Evolutionary conservation across 2,797 vertebrate species (phyloP), one percentile per base, ranked within the genome.

Genomic region (Mormyrus proboscirostris): DNA sequence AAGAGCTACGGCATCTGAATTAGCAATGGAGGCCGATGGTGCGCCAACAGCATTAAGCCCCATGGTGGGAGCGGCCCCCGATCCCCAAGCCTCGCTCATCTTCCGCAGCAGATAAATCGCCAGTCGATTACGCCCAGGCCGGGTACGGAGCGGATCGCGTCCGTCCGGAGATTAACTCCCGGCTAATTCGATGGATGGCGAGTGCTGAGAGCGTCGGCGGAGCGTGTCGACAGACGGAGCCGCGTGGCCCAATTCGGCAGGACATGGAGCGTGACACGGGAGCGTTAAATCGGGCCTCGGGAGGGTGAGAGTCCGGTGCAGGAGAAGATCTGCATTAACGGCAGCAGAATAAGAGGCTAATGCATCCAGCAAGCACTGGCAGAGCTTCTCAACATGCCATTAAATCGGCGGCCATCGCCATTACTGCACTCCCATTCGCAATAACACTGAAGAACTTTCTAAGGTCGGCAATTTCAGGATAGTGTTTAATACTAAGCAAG

Each of bases 91-190:
- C 33, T n/a, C 38, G 38, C 73, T 25, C 82, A 84, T 84, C 82
- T 84, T 50, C 82, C 10, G 16, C 44, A 19, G 82, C 47, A 49
- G 82, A 84, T 84, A 84, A 84, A 22, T 84, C 82, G n/a, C 0
- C 47, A 84, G 82, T 50, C 41, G 82, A 49, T 84, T 49, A 84
- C 47, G 82, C 22, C 82, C 65, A 2, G 65, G 65, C 65, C 65
- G 65, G 47, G 82, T 50, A 44, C 3, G 4, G 82, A 84, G 41
- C 47, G 82, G 82, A 84, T 84, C 47, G 44, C 47, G n/a, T 84
- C 41, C 82, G n/a, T 84, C 82, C 47, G n/a, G 19, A 84, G 82
- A 84, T 84, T 84, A 84, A 84, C 44, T 84, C 82, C 47, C 10
- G n/a, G 47, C 82, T 84, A 84, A 84, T 84, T 84, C 47, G 82